Evolutionary conservation across 23 tunicate genomes (phyloP), one percentile per base, ranked within the genome.

Genomic region (Styela plicata): DNA sequence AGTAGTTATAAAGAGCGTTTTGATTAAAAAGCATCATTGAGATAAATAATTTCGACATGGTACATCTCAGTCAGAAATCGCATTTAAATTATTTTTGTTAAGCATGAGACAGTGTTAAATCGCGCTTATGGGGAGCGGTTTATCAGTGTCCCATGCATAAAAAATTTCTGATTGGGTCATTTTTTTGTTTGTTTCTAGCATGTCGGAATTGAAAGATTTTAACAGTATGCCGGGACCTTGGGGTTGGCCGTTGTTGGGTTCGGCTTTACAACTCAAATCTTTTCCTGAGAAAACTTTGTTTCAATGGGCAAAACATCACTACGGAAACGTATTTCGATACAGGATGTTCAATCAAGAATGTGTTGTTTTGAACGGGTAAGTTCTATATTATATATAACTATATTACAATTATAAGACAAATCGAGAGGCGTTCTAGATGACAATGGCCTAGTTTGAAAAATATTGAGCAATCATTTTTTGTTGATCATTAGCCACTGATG

Each of bases 351-450:
- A 85, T 16, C 64, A 66, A 24, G 44, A 62, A 33, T 69, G 69
- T 31, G 66, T 91, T 3, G 88, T 86, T 23, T 31, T 91, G 36
- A 86, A 91, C 37, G 97, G 97, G 97, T 91, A 34, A 78, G 83
- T 31, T 36, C 7, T 44, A 44, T 44, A 44, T 13, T 5, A 13
- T 44, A 44, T 44, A 44, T 44, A 44, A 44, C 7, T 44, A n/a
- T n/a, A n/a, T n/a, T n/a, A n/a, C n/a, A n/a, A n/a, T n/a, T n/a
- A n/a, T n/a, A n/a, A n/a, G n/a, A n/a, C n/a, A n/a, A n/a, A n/a
- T n/a, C n/a, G n/a, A n/a, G n/a, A n/a, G n/a, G n/a, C n/a, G n/a
- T n/a, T n/a, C n/a, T n/a, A n/a, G n/a, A n/a, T 44, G 57, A 44
- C 57, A 44, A 44, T 44, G 7, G 57, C 10, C 57, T 13, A 44